Evolutionary conservation across 2,888 invertebrate species (phyloP).

Genomic region (Athrips mouffetella): DNA sequence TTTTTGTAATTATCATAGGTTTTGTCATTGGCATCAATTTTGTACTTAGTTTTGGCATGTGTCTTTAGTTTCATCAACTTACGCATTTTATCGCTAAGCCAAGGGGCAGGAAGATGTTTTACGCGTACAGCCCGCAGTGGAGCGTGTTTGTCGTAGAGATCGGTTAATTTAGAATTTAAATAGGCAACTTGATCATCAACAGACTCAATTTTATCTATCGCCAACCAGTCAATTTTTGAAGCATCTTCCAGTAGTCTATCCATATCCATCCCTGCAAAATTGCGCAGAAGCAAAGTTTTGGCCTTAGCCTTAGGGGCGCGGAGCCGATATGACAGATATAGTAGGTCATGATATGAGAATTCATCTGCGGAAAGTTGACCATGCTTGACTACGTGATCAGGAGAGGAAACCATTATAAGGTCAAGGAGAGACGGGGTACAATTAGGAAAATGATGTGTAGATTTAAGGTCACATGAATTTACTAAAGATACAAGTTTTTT

Average conservation of each 20-base stretch:
- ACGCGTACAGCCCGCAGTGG: constrained; percentile 12
- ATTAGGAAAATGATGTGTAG: constrained; percentile 19
- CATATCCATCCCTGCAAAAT: too few species aligned
- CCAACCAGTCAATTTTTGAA: too few species aligned
- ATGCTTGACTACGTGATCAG: constrained; percentile 12
- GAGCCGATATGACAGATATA: too few species aligned
- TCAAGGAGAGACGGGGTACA: constrained; percentile 19
- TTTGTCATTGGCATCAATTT: too few species aligned
- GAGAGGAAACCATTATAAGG: constrained; percentile 18
- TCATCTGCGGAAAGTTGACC: constrained; percentile 19
- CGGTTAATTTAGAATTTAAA: constrained; percentile 3
- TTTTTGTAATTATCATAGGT: too few species aligned
- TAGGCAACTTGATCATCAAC: constrained; percentile 11
- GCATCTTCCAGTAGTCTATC: too few species aligned
- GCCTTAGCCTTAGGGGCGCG: too few species aligned
- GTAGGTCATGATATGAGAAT: neutral
- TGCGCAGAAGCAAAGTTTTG: too few species aligned
- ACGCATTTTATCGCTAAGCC: constrained; percentile 16
- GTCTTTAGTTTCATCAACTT: too few species aligned
- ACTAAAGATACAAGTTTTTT: neutral
- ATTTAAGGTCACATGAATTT: constrained; percentile 14
- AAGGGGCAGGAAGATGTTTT: constrained; percentile 19
- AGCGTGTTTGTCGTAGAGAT: constrained; percentile 15
- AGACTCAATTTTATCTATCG: neutral
- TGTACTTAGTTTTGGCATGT: too few species aligned